Evolutionary conservation across 2,113 vertebrate genomes (phyloP).

Genomic region (human): GRCh38 chr12:128502001-128502500

Average conservation of each 20-base stretch:
- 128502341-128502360: neutral
- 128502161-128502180: too few relatives aligned
- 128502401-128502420: neutral
- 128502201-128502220: neutral
- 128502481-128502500: neutral
- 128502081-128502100: neutral
- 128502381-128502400: neutral
- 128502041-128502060: neutral
- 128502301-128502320: fast-evolving
- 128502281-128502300: fast-evolving
- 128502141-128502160: too few relatives aligned
- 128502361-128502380: too few relatives aligned
- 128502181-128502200: neutral
- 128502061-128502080: neutral
- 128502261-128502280: neutral
- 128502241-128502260: neutral
- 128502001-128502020: neutral
- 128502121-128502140: neutral
- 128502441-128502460: neutral
- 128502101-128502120: neutral
- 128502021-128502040: neutral
- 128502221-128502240: fast-evolving
- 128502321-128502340: fast-evolving
- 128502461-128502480: neutral
- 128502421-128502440: neutral